These are phyloP conservation scores for Bettongia penicillata DNA, from an alignment of 2,113 vertebrate genomes.

Conservation along the genomic window DNA sequence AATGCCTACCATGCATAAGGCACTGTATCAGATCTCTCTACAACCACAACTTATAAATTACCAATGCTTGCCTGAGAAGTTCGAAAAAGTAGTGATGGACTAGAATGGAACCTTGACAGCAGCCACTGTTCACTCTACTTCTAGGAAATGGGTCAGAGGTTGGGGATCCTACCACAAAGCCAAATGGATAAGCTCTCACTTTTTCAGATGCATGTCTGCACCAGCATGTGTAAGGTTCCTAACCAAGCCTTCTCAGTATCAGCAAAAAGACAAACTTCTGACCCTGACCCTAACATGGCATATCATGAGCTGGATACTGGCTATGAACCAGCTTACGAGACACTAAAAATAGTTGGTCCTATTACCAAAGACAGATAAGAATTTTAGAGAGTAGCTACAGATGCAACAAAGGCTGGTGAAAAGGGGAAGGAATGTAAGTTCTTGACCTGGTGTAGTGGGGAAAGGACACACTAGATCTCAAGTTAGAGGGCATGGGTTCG, in stretches of 20 bases:
- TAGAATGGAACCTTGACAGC: neutral
- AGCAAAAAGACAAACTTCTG: neutral
- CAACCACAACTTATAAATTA: neutral
- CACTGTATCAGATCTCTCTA: too few species aligned
- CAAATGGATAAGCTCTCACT: neutral
- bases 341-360: neutral
- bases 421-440: too few species aligned
- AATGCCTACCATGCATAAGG: too few species aligned
- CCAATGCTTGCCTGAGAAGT: neutral
- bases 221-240: neutral
- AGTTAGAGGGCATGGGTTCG: neutral
- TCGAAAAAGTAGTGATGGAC: neutral
- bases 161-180: too few species aligned
- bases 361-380: neutral
- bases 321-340: neutral
- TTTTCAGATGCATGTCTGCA: neutral
- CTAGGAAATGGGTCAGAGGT: neutral
- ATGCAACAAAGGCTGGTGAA: neutral
- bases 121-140: neutral
- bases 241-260: neutral
- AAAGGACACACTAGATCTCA: too few species aligned
- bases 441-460: too few species aligned
- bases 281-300: neutral
- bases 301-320: neutral
- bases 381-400: neutral